phyloP scores from a whole-genome alignment of 2,797 vertebrate species.

The Tapirus indicus region DNA sequence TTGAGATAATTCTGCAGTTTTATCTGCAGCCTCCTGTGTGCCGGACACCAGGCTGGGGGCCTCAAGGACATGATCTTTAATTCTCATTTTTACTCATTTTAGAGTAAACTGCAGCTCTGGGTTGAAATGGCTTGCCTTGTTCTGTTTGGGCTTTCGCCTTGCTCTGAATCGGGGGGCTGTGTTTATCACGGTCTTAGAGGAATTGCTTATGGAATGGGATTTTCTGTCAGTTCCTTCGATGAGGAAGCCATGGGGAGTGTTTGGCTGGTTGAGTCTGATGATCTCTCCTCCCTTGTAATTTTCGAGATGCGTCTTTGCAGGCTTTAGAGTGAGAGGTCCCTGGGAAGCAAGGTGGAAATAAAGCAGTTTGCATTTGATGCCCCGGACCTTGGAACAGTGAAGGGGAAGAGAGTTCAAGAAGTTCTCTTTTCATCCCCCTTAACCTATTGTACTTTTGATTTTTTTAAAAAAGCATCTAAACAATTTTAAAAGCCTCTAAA shows the following conservation, averaged over 20 bases:
- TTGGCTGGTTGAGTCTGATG: neutral
- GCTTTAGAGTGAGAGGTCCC: neutral
- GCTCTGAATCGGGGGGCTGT: neutral
- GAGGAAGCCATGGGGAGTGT: neutral
- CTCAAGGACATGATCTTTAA: fast-evolving
- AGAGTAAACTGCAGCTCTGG: neutral
- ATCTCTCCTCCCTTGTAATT: neutral
- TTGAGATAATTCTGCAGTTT: neutral
- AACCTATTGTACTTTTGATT: neutral
- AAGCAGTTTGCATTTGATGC: neutral
- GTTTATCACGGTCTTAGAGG: neutral
- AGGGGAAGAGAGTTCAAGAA: neutral
- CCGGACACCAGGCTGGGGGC: neutral
- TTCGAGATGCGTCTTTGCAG: neutral
- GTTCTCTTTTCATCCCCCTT: neutral
- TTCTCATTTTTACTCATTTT: neutral
- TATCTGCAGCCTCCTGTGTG: neutral
- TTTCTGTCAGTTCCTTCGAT: neutral
- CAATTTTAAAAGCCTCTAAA: neutral
- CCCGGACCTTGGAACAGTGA: neutral
- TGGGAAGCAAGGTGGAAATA: neutral
- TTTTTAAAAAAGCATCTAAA: neutral
- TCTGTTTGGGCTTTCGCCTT: neutral
- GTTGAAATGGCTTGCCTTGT: neutral
- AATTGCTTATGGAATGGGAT: neutral